Evolutionary conservation across 2,113 vertebrate genomes (phyloP), one percentile per base, ranked within the genome.

Genomic region (Siphamia tubifer): DNA sequence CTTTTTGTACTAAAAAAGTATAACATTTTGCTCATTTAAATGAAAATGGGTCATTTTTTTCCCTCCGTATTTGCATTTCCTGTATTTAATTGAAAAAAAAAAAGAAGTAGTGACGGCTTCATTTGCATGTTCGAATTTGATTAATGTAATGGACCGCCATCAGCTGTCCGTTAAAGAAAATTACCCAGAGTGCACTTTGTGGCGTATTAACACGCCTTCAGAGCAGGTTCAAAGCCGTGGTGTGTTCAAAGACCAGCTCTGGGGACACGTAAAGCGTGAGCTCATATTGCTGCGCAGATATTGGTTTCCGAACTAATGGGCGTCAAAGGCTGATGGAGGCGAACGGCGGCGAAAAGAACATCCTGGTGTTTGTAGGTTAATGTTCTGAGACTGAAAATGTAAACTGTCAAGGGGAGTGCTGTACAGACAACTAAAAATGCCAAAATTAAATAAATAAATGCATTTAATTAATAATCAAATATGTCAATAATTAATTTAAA

Each of bases 271-370:
- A 76, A 83, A 83, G 51, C 20, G 17, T 65, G 53, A 21, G 49
- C 53, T 57, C 57, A 74, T 74, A 83, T 85, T 61, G 69, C 75
- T 45, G 40, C 21, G 64, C 63, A 63, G 81, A 83, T 86, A 79
- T 86, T 83, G 70, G 70, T 83, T 81, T 83, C 71, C 62, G 16
- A 28, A 19, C 6, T 81, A 83, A 83, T 79, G 70, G 74, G 63
- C 47, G 58, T 81, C 79, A 73, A 66, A 57, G 47, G 75, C 52
- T 53, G 55, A 64, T 57, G 53, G 30, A 77, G 17, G 7, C 27
- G 34, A 44, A 45, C 23, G 54, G 28, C 21, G 60, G 23, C n/a
- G 54, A 67, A 69, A 82, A 74, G 58, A 44, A 68, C 66, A 73
- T 74, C 63, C 38, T 9, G 53, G 21, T 19, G 53, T 65, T 77